Conservation (phyloP, 2,797 vertebrate species). For the Falco concolor region DNA sequence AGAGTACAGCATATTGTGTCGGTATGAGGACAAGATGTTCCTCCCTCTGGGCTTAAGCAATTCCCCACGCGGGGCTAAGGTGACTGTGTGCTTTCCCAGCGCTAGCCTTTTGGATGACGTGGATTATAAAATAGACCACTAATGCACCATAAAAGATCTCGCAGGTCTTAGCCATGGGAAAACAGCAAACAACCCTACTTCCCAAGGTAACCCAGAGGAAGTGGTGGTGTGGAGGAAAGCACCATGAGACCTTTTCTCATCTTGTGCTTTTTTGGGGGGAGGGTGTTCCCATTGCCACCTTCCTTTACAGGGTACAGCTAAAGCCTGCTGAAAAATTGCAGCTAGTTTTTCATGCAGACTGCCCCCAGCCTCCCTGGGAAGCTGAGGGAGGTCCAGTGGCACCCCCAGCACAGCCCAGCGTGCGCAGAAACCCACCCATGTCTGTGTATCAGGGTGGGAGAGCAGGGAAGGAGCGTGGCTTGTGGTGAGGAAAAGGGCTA, state of each 20-base stretch:
- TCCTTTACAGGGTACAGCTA: neutral
- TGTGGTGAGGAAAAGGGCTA: neutral
- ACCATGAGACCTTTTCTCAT: neutral
- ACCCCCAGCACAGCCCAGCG: neutral
- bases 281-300: neutral
- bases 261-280: neutral
- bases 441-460: neutral
- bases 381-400: neutral
- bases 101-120: neutral
- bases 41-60: neutral
- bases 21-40: slow-evolving; percentile 18
- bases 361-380: neutral
- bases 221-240: neutral
- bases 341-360: neutral
- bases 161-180: slow-evolving; percentile 20
- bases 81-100: neutral
- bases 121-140: neutral
- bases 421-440: neutral
- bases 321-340: neutral
- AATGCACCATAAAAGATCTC: neutral
- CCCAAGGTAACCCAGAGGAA: slow-evolving; percentile 49
- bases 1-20: neutral
- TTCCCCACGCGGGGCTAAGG: neutral
- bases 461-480: neutral
- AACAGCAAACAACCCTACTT: neutral